These are phyloP conservation scores for Hyperoplus immaculatus DNA, from an alignment of 2,797 vertebrate genomes.

Conservation along the genomic window DNA sequence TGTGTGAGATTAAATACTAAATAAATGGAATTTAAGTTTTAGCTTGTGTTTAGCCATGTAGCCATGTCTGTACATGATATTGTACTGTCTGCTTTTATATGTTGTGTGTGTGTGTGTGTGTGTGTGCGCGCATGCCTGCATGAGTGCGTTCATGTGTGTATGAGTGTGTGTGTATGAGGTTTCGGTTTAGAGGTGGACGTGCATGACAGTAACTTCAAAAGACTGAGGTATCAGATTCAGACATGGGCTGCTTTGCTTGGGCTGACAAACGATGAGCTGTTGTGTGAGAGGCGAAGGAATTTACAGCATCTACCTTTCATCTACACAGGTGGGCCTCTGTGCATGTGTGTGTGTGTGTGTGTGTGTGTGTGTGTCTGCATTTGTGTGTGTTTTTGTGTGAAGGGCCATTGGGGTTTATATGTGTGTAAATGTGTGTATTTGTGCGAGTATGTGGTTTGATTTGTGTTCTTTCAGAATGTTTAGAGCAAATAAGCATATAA, in stretches of 20 bases:
- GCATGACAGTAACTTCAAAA: slow-evolving; percentile 82
- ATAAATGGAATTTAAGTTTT: slow-evolving; percentile 6
- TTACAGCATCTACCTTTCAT: slow-evolving; percentile 88
- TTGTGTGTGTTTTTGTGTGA: slow-evolving; percentile 19
- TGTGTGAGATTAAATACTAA: neutral
- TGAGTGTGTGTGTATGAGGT: slow-evolving; percentile 26
- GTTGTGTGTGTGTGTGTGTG: slow-evolving; percentile 14
- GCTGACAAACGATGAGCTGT: slow-evolving; percentile 83
- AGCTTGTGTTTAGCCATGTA: neutral
- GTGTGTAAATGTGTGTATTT: slow-evolving; percentile 6
- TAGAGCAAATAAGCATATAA: slow-evolving; percentile 5
- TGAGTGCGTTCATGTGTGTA: neutral
- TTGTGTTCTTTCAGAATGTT: slow-evolving; percentile 48
- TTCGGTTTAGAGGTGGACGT: slow-evolving; percentile 60
- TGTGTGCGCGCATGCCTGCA: neutral
- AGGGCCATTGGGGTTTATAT: slow-evolving; percentile 3
- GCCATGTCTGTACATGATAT: slow-evolving; percentile 5
- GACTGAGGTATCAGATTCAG: slow-evolving; percentile 86
- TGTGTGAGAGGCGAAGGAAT: slow-evolving; percentile 86
- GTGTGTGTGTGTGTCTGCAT: slow-evolving; percentile 13
- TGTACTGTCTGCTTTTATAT: slow-evolving; percentile 9
- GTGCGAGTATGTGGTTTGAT: slow-evolving; percentile 36
- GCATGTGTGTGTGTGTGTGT: slow-evolving; percentile 20
- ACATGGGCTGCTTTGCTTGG: slow-evolving; percentile 74
- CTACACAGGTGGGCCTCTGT: slow-evolving; percentile 85